Evolutionary conservation across 2,113 vertebrate species (phyloP), one percentile per base, ranked within the genome.

Genomic region (Ailurus styani): DNA sequence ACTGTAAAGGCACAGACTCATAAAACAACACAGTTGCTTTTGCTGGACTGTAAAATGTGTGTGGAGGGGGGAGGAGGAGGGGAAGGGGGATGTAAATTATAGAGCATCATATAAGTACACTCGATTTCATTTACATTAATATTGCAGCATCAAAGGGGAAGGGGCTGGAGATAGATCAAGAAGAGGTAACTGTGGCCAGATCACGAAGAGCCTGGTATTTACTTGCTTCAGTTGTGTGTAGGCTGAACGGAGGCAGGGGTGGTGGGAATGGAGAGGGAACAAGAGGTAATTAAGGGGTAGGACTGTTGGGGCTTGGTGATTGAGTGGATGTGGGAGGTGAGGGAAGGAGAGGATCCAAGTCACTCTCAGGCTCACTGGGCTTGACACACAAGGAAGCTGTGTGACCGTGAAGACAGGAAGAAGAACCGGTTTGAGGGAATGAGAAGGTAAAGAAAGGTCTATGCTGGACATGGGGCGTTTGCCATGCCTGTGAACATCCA

Each of bases 271-370:
- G 31, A 93, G 95, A 93, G 86, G 73, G 70, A 96, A 91, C 68
- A 29, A 87, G 95, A 64, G 66, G 75, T 94, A 95, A 98, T 87
- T 92, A 97, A 62, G 14, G 73, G 90, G 73, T 89, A 68, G 52
- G 52, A 42, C 55, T 68, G 45, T 45, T 10, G 0, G 89, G 83
- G 66, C 68, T 81, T 66, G 62, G 87, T 91, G 97, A 94, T 0
- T 64, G 92, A 95, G 66, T 93, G 40, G n/a, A 90, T 64, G 79
- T 87, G 91, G 81, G 88, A 96, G 40, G 87, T 45, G n/a, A 97
- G 34, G 11, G 25, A 86, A 29, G 47, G 50, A 54, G 42, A 97
- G 81, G 54, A 82, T 70, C 87, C 70, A 54, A 72, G 60, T 3
- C 47, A 68, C 13, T 20, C 20, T 62, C 45, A 81, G 50, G 37